phyloP scores from a whole-genome alignment of 2,797 vertebrate genomes.

The Dipus sagitta region DNA sequence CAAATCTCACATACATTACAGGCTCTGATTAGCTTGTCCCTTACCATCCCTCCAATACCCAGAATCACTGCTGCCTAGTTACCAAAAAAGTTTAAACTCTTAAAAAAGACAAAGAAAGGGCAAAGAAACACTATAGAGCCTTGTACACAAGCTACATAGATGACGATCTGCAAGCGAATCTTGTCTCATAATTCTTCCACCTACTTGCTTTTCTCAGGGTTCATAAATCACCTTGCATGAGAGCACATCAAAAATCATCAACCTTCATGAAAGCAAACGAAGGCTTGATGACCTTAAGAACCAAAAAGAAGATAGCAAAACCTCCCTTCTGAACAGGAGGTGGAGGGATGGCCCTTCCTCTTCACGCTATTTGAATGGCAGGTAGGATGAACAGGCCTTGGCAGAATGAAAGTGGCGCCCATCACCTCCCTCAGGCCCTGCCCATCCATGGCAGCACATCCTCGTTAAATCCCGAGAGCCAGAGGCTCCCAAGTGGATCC shows the following conservation, averaged over 20 bases:
- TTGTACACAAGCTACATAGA: constrained; percentile 64
- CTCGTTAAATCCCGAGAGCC: constrained; percentile 12
- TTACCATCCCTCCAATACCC: not conserved
- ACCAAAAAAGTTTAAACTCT: constrained; percentile 33
- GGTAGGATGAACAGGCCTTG: constrained; percentile 2
- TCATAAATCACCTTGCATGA: constrained; percentile 74
- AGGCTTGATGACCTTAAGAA: constrained; percentile 74
- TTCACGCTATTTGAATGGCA: constrained; percentile 34
- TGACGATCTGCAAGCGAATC: constrained; percentile 68
- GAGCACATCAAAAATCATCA: constrained; percentile 55
- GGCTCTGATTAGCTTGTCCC: not conserved
- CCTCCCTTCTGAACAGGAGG: not conserved
- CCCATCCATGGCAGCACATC: constrained; percentile 5
- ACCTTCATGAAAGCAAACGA: constrained; percentile 70
- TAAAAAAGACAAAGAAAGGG: constrained; percentile 62
- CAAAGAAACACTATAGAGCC: constrained; percentile 35
- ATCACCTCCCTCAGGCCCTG: constrained; percentile 32
- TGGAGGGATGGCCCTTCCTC: not conserved
- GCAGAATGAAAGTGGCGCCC: constrained; percentile 52
- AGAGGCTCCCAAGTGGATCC: constrained; percentile 47
- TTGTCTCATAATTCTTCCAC: constrained; percentile 65
- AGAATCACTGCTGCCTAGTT: not conserved
- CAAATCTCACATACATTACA: not conserved
- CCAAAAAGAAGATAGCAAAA: constrained; percentile 22
- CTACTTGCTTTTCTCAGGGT: constrained; percentile 52